Evolutionary conservation across 2,888 invertebrate species (phyloP), one percentile per base, ranked within the genome.

Genomic region (Cabera pusaria): DNA sequence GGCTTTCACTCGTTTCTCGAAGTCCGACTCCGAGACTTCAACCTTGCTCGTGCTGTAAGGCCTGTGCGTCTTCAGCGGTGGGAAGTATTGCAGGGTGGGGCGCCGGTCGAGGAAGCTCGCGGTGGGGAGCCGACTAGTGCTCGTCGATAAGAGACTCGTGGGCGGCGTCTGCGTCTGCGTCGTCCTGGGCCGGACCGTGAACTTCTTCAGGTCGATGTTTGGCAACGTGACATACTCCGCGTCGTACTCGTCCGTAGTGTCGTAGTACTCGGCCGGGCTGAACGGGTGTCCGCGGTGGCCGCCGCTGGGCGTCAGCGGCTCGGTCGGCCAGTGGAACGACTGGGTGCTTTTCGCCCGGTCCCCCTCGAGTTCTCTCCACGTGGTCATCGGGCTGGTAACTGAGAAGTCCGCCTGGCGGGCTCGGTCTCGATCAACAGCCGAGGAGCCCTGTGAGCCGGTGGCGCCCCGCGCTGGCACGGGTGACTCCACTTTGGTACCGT

Each of bases 21-120:
- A 74, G 23, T 60, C 51, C 1, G 48, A 49, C 35, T 77, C 73
- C n/a, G n/a, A n/a, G n/a, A n/a, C n/a, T n/a, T n/a, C n/a, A n/a
- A n/a, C n/a, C n/a, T n/a, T n/a, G 31, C 75, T 72, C 24, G 73
- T 70, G 18, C 69, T 72, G 1, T 68, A 56, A 3, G 50, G 41
- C 39, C 55, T 59, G 31, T 44, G 69, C n/a, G 66, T 67, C 0
- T 51, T 54, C 33, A 62, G 59, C 1, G 87, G 87, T 6, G 87
- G 86, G 53, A 87, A 88, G 53, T 83, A 85, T 44, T 86, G 83
- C 2, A 87, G 39, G 0, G 86, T 85, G 1, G 81, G 72, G 27
- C 70, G 70, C 25, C 84, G 65, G 2, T 79, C 76, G 0, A 78
- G 69, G 7, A 43, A 27, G 28, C 60, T 52, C 27, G 54, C 59